Percentiles rank a stretch among this genome's conserved stretches.
Evolutionary conservation across 2,888 invertebrate species (phyloP).

Genomic region (Chloroclysta siterata): DNA sequence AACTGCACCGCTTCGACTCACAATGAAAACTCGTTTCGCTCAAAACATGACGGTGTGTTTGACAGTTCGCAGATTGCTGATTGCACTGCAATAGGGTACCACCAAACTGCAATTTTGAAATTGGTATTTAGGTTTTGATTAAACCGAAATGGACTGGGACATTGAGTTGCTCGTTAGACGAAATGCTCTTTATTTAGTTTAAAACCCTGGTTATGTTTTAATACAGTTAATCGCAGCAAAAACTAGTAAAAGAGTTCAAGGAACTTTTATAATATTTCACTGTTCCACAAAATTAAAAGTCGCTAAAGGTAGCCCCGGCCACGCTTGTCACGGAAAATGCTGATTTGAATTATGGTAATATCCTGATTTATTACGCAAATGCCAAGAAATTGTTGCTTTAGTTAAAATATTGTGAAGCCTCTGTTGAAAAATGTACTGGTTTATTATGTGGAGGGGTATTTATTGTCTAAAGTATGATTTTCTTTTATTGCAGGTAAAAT

Average conservation of each 20-base stretch:
- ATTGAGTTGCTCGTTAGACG: not conserved
- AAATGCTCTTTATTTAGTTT: too few species aligned
- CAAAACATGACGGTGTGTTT: conserved; percentile 47
- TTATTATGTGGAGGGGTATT: conserved; percentile 22
- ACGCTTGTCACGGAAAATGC: conserved; percentile 42
- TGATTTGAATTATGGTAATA: conserved; percentile 61
- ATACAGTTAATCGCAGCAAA: not conserved
- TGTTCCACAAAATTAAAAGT: conserved; percentile 41
- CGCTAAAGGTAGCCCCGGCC: conserved; percentile 36
- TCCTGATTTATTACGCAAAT: conserved; percentile 53
- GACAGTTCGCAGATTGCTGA: conserved; percentile 42
- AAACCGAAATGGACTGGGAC: not conserved
- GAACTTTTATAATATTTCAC: conserved; percentile 33
- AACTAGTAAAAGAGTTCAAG: conserved; percentile 11
- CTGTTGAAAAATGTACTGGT: conserved; percentile 29
- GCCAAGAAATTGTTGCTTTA: conserved; percentile 45
- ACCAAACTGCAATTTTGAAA: conserved; percentile 15
- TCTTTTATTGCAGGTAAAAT: conserved; percentile 56
- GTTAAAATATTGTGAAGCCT: conserved; percentile 35
- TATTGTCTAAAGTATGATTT: conserved; percentile 39
- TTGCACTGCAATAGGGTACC: conserved; percentile 32
- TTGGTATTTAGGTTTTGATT: conserved; percentile 1
- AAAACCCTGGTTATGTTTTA: too few species aligned
- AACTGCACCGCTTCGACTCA: conserved; percentile 38
- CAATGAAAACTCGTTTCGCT: conserved; percentile 53